Percentiles rank a stretch among this genome's conserved stretches.
These are phyloP conservation scores for Drosophila fungiperda DNA, from an alignment of 2,888 invertebrate genomes.

Conservation along the genomic window DNA sequence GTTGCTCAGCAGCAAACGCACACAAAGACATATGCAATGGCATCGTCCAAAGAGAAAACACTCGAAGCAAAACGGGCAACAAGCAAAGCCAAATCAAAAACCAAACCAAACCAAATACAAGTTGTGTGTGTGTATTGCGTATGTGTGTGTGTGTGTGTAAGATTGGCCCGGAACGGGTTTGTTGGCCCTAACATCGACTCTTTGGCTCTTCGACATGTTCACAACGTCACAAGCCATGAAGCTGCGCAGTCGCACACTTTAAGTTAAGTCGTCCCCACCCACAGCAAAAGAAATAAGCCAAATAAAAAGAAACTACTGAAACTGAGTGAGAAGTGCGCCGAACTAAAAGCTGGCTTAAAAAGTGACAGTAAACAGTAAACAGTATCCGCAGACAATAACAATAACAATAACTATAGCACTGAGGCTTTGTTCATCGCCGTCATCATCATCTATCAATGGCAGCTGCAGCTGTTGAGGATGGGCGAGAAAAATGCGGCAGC, in stretches of 20 bases:
- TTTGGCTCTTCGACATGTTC: constrained; percentile 49
- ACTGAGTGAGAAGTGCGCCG: constrained; percentile 47
- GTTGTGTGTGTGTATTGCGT: constrained; percentile 25
- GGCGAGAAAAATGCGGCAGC: constrained; percentile 71
- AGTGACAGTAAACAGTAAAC: constrained; percentile 47
- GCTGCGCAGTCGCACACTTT: constrained; percentile 64
- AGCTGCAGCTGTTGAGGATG: constrained; percentile 31
- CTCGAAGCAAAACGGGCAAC: constrained; percentile 48
- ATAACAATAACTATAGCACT: neutral
- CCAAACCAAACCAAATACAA: constrained; percentile 19
- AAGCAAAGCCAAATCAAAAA: constrained; percentile 26
- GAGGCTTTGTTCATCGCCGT: neutral
- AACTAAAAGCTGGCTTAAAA: constrained; percentile 49
- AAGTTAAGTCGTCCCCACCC: constrained; percentile 1
- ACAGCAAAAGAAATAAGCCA: neutral
- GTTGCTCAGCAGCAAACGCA: constrained; percentile 15
- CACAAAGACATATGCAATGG: constrained; percentile 2
- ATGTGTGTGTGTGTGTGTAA: constrained; percentile 11
- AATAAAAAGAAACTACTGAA: neutral
- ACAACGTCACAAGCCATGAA: constrained; percentile 65
- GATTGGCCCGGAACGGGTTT: constrained; percentile 63
- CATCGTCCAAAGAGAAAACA: constrained; percentile 49
- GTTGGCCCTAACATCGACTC: constrained; percentile 47
- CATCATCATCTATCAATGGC: constrained; percentile 13
- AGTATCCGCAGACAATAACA: neutral